Conservation (phyloP, 35 echinoderm and acorn worm species). For the Diadema setosum region DNA sequence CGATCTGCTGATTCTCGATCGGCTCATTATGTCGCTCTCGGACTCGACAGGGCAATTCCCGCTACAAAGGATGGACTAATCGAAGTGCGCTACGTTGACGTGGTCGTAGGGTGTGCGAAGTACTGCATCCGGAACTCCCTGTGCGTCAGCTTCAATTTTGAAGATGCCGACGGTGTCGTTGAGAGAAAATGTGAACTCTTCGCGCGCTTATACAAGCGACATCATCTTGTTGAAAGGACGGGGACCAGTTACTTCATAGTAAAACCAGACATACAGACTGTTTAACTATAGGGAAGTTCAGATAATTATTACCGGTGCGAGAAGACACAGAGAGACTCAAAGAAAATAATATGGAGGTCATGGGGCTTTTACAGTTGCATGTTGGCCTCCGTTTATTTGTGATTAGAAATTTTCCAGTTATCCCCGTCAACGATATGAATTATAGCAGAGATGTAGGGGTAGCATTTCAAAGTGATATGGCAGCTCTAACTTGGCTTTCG, state of each 20-base stretch:
- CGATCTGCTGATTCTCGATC: neutral
- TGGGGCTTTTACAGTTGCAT: no score
- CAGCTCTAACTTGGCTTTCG: no score
- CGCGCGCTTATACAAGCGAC: neutral
- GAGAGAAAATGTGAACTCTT: neutral
- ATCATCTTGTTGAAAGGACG: neutral
- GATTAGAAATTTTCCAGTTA: no score
- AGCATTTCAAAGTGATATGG: no score
- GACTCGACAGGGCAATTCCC: neutral
- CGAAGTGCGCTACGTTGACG: neutral
- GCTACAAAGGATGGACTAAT: neutral
- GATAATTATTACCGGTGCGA: no score
- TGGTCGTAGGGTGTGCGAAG: neutral
- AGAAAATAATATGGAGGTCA: no score
- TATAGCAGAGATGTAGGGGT: no score
- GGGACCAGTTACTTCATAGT: neutral
- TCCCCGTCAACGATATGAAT: no score
- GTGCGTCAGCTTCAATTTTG: conserved; percentile 1
- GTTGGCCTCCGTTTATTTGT: no score
- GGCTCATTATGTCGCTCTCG: neutral
- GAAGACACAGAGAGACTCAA: no score
- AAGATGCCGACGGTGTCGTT: neutral
- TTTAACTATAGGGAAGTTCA: no score
- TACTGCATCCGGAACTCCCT: neutral
- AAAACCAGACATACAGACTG: neutral